Conservation (phyloP, 1,140 invertebrate genomes). For the Lepidurus packardi region DNA sequence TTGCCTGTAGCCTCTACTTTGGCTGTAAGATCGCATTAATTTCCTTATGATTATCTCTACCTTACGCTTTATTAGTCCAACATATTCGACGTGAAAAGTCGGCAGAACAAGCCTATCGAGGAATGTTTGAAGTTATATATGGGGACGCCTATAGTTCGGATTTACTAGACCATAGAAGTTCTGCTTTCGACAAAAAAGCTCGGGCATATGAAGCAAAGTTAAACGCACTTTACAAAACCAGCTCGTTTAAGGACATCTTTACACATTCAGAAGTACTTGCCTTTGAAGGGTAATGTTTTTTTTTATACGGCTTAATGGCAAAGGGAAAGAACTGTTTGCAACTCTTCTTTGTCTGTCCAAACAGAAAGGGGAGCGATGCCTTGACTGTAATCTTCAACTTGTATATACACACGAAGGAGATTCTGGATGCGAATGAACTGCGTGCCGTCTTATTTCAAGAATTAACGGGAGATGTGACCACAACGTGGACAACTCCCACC, state of each 20-base stretch:
- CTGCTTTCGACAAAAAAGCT: conserved; percentile 58
- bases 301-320: background rate
- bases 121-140: conserved; percentile 59
- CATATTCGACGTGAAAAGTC: conserved; percentile 39
- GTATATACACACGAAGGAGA: conserved; percentile 21
- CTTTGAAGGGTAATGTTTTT: conserved; percentile 63
- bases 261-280: conserved; percentile 63
- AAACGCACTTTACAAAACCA: conserved; percentile 65
- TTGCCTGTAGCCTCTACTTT: background rate
- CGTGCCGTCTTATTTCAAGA: conserved; percentile 8
- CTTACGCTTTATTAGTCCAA: background rate
- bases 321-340: background rate
- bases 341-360: background rate
- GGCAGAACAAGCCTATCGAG: conserved; percentile 70
- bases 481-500: background rate
- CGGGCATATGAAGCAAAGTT: conserved; percentile 65
- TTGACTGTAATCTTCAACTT: conserved; percentile 32
- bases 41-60: background rate
- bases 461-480: background rate
- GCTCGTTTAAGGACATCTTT: conserved; percentile 61
- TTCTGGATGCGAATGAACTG: conserved; percentile 23
- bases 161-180: conserved; percentile 54
- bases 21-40: background rate
- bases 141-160: conserved; percentile 57
- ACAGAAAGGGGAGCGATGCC: conserved; percentile 16